Evolutionary conservation across 2,797 vertebrate genomes (phyloP).

Genomic region (Brotula barbata): DNA sequence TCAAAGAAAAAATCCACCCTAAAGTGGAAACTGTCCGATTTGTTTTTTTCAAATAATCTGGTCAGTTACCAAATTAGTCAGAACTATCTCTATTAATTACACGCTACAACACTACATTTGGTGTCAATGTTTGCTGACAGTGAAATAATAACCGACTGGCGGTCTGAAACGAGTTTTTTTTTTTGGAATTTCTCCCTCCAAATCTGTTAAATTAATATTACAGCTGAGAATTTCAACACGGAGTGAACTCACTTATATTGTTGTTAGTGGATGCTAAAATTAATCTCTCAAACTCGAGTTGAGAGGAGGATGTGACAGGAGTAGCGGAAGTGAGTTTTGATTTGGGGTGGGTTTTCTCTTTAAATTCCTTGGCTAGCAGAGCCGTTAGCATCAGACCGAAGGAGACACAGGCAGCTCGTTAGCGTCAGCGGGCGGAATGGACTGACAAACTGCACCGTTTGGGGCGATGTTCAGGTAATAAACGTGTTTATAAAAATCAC

Average conservation of each 20-base stretch:
- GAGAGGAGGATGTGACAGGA: too few species aligned
- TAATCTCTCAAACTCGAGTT: too few species aligned
- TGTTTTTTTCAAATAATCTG: too few species aligned
- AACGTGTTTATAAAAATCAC: too few species aligned
- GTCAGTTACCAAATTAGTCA: too few species aligned
- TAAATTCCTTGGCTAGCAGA: conserved; percentile 23
- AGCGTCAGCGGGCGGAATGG: conserved; percentile 22
- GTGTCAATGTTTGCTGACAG: too few species aligned
- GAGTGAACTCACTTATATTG: too few species aligned
- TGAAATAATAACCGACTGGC: too few species aligned
- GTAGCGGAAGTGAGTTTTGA: background rate
- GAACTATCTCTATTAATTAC: too few species aligned
- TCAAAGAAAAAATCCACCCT: conserved; percentile 20
- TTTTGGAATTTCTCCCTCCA: background rate
- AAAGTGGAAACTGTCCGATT: background rate
- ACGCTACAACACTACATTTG: too few species aligned
- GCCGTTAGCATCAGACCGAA: conserved; percentile 14
- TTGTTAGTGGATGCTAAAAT: too few species aligned
- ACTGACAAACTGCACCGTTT: conserved; percentile 33
- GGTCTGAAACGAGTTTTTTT: background rate
- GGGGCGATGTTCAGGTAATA: conserved; percentile 67
- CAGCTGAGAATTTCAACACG: too few species aligned
- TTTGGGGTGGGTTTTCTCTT: conserved; percentile 33
- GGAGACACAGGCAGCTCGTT: conserved; percentile 15
- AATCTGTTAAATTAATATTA: background rate